These are phyloP conservation scores for Strix occidentalis DNA, from an alignment of 2,797 vertebrate species.

Conservation along the genomic window DNA sequence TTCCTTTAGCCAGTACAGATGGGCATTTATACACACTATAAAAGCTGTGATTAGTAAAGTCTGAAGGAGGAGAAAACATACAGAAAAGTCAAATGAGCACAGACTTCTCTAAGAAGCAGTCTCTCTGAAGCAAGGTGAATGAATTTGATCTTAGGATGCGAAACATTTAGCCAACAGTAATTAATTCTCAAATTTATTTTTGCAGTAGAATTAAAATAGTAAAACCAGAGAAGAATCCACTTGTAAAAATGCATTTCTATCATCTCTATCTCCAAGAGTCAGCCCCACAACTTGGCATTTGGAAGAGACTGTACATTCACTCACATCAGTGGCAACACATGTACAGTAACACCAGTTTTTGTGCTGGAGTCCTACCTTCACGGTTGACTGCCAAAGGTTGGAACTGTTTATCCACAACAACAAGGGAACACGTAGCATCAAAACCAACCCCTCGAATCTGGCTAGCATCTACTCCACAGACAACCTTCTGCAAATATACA, in stretches of 20 bases:
- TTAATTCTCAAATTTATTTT: neutral
- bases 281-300: neutral
- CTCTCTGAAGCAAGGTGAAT: neutral
- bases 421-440: constrained; percentile 94
- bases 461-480: constrained; percentile 71
- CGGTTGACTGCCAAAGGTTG: constrained; percentile 85
- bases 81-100: neutral
- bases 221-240: neutral
- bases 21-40: neutral
- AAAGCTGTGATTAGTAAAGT: neutral
- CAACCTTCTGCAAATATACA: constrained; percentile 80
- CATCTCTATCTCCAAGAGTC: neutral
- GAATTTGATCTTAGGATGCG: neutral
- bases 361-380: constrained; percentile 77
- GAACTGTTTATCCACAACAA: constrained; percentile 88
- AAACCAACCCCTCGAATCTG: constrained; percentile 89
- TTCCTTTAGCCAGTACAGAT: neutral
- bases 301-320: neutral
- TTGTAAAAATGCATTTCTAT: neutral
- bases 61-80: neutral
- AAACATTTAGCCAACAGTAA: neutral
- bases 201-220: neutral
- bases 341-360: neutral
- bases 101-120: neutral
- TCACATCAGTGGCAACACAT: neutral